These are phyloP conservation scores for Agonopterix heracliana DNA, from an alignment of 2,888 invertebrate species.

Conservation along the genomic window DNA sequence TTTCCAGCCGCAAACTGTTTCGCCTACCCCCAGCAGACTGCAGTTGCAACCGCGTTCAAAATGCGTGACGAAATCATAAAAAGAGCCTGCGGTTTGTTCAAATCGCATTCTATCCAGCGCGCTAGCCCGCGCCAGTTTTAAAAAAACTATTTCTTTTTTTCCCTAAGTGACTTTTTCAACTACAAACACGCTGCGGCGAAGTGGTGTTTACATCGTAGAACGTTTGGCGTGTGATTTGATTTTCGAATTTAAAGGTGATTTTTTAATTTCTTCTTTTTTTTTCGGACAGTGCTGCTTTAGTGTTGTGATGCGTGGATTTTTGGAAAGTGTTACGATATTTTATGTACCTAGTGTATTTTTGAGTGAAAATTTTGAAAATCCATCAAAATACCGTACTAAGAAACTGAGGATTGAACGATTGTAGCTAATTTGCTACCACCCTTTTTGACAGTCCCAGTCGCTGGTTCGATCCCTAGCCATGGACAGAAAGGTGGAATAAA, in stretches of 20 bases:
- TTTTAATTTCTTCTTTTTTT: slow-evolving; percentile 22
- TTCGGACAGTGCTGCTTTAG: slow-evolving; percentile 20
- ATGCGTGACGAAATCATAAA: slow-evolving; percentile 72
- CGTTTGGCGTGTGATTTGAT: slow-evolving; percentile 69
- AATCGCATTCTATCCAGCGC: slow-evolving; percentile 51
- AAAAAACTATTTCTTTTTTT: slow-evolving; percentile 22
- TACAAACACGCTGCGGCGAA: slow-evolving; percentile 63
- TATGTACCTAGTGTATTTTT: too few species aligned
- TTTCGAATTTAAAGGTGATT: slow-evolving; percentile 66
- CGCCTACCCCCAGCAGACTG: slow-evolving; percentile 26
- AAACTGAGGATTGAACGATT: too few species aligned
- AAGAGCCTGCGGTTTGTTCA: slow-evolving; percentile 38
- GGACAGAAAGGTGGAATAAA: too few species aligned
- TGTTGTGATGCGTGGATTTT: slow-evolving; percentile 26
- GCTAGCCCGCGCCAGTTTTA: slow-evolving; percentile 36
- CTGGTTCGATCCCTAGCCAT: too few species aligned
- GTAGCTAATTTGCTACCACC: too few species aligned
- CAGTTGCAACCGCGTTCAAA: slow-evolving; percentile 41
- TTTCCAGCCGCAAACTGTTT: too few species aligned
- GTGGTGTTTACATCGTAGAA: slow-evolving; percentile 68
- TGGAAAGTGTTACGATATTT: background rate
- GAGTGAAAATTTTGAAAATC: too few species aligned
- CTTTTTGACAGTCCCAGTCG: too few species aligned
- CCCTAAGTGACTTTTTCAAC: slow-evolving; percentile 27
- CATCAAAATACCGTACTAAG: too few species aligned